These are phyloP conservation scores for Brachyrhaphis roseni DNA, from an alignment of 2,797 vertebrate species.

Conservation along the genomic window DNA sequence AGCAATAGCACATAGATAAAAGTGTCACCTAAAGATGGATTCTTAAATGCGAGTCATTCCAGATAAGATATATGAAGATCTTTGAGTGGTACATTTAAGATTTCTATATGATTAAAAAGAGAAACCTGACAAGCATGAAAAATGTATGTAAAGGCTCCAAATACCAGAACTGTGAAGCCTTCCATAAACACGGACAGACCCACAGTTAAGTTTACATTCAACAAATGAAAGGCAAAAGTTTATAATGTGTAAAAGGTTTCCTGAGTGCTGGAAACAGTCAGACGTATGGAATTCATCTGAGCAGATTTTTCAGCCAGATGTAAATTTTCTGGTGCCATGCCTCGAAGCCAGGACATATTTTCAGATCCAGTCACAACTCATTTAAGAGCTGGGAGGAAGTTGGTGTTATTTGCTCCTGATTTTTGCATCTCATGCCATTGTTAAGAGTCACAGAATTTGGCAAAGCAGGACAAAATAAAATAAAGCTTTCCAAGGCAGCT, in stretches of 20 bases:
- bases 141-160: neutral
- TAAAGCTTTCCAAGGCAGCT: slow-evolving; percentile 10
- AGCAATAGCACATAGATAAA: slow-evolving; percentile 46
- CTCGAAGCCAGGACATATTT: slow-evolving; percentile 73
- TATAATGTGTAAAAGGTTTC: slow-evolving; percentile 46
- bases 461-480: slow-evolving; percentile 35
- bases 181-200: neutral
- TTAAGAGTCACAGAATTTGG: slow-evolving; percentile 67
- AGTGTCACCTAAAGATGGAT: slow-evolving; percentile 23
- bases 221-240: slow-evolving; percentile 39
- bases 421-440: slow-evolving; percentile 65
- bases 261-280: slow-evolving; percentile 74
- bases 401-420: slow-evolving; percentile 59
- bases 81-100: neutral
- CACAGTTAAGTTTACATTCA: slow-evolving; percentile 52
- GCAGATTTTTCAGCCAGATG: slow-evolving; percentile 56
- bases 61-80: slow-evolving; percentile 4
- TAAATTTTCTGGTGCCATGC: slow-evolving; percentile 64
- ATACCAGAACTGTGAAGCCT: slow-evolving; percentile 4
- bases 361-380: slow-evolving; percentile 70
- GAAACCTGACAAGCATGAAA: slow-evolving; percentile 1
- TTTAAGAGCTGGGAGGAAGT: slow-evolving; percentile 49
- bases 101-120: neutral
- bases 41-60: neutral
- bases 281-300: slow-evolving; percentile 67